phyloP scores from a whole-genome alignment of 1,140 invertebrate species.

The Diuraphis noxia region DNA sequence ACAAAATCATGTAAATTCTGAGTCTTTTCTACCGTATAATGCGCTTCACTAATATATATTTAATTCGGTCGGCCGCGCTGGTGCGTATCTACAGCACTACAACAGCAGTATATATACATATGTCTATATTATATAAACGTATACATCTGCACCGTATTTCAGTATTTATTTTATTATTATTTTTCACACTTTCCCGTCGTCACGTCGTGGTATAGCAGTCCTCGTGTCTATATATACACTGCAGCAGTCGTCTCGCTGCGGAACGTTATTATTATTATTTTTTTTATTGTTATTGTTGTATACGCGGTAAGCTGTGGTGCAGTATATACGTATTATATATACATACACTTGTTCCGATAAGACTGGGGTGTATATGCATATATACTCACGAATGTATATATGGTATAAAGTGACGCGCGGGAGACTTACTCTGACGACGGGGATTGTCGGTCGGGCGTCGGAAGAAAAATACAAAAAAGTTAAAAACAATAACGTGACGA shows the following conservation, averaged over 20 bases:
- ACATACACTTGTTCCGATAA: not conserved
- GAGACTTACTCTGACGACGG: not conserved
- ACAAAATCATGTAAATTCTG: not conserved
- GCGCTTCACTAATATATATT: not conserved
- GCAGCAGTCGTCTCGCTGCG: not conserved
- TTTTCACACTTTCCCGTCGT: not conserved
- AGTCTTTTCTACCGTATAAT: not conserved
- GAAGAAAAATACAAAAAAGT: constrained; percentile 25
- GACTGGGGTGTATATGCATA: not conserved
- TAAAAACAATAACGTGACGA: constrained; percentile 20
- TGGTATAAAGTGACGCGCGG: not conserved
- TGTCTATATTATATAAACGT: not conserved
- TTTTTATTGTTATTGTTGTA: not conserved
- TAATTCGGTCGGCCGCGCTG: not conserved
- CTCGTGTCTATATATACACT: not conserved
- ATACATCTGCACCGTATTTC: not conserved
- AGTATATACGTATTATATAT: not conserved
- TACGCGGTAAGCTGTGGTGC: not conserved
- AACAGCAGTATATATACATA: not conserved
- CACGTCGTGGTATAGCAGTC: not conserved
- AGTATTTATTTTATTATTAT: not conserved
- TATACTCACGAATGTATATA: too few relatives aligned
- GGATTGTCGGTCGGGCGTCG: not conserved
- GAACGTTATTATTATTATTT: not conserved
- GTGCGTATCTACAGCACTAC: not conserved